Conservation (phyloP, 2,797 vertebrate species). For the Aeoliscus strigatus region DNA sequence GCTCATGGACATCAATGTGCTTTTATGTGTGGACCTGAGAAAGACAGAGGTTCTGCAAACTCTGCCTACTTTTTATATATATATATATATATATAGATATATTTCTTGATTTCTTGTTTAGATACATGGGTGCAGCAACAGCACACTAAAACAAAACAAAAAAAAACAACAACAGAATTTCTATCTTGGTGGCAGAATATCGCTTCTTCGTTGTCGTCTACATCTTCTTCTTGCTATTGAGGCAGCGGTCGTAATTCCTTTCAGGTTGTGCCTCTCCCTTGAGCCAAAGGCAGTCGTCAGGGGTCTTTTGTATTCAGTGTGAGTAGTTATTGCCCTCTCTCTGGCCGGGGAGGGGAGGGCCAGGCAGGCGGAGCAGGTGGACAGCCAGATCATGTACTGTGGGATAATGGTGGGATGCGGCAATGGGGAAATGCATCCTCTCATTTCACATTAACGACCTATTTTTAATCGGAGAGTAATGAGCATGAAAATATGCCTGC, state of each 20-base stretch:
- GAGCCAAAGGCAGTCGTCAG: conserved; percentile 45
- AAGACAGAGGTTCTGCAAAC: not conserved
- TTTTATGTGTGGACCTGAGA: conserved; percentile 6
- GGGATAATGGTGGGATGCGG: conserved; percentile 31
- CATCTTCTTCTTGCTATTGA: no score
- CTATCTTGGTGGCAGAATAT: no score
- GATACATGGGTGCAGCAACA: conserved; percentile 24
- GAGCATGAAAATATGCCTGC: conserved; percentile 30
- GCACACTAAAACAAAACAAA: no score
- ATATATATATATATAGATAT: no score
- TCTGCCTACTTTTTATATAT: conserved; percentile 8
- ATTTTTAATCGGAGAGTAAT: conserved; percentile 36
- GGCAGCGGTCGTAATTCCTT: conserved; percentile 14
- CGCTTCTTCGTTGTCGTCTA: conserved; percentile 3
- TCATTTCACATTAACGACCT: conserved; percentile 24
- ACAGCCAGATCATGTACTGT: conserved; percentile 34
- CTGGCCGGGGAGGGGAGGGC: conserved; percentile 17
- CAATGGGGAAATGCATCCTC: conserved; percentile 28
- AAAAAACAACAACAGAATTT: no score
- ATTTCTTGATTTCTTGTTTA: conserved; percentile 27
- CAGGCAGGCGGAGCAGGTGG: conserved; percentile 46
- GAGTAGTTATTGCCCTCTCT: conserved; percentile 52
- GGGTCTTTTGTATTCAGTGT: conserved; percentile 63
- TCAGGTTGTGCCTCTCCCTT: conserved; percentile 31
- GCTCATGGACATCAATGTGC: conserved; percentile 20